A percentile compares a stretch with the other conserved stretches of the same genome.
These are phyloP conservation scores for Jaculus jaculus DNA, from an alignment of 2,113 vertebrate species.

Conservation along the genomic window DNA sequence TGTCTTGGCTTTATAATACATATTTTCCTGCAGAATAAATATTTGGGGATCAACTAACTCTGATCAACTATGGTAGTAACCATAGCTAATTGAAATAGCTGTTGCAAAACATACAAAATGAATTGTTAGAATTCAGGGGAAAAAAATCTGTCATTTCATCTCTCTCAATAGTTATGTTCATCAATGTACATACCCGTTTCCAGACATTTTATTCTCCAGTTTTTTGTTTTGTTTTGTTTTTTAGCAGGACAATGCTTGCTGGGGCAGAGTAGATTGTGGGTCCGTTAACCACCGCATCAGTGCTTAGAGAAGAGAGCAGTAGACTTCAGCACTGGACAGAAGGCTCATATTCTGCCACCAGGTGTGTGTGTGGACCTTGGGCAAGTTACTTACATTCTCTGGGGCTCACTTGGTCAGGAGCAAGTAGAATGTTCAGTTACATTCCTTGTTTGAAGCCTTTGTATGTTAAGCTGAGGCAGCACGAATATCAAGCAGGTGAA, in stretches of 20 bases:
- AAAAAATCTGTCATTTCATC: neutral
- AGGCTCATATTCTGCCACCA: neutral
- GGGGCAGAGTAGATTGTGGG: neutral
- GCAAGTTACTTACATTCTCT: neutral
- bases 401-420: neutral
- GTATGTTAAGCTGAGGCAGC: neutral
- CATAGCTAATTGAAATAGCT: neutral
- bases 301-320: neutral
- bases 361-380: neutral
- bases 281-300: neutral
- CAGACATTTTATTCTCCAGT: neutral
- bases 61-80: neutral
- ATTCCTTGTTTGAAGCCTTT: neutral
- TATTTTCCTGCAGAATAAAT: neutral
- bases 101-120: neutral
- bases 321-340: neutral
- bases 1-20: neutral
- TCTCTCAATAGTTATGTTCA: neutral
- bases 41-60: neutral
- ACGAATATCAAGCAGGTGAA: neutral
- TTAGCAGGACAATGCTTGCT: neutral
- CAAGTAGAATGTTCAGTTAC: neutral
- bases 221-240: neutral
- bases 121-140: slow-evolving; percentile 11
- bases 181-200: neutral